Conservation (phyloP, 2,113 vertebrate genomes). For the Hiodon tergisus region DNA sequence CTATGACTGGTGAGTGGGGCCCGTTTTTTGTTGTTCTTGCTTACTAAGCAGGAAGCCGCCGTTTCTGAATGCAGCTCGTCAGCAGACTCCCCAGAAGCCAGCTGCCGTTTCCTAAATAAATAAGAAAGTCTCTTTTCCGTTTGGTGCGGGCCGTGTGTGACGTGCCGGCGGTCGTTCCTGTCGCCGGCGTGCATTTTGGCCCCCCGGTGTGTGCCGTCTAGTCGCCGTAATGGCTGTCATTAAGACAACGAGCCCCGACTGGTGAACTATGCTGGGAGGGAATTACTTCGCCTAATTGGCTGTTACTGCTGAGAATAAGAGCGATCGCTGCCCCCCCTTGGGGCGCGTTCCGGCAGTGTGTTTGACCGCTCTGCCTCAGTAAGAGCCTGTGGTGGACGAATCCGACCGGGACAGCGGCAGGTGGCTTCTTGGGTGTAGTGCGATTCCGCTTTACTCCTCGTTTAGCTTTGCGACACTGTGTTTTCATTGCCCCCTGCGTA, state of each 20-base stretch:
- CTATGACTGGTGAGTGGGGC: conserved; percentile 21
- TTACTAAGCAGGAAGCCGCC: conserved; percentile 23
- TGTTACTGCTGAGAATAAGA: neutral
- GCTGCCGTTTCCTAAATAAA: conserved; percentile 2
- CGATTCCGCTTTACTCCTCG: too few relatives aligned
- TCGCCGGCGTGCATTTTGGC: neutral
- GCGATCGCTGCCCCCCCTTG: conserved; percentile 7
- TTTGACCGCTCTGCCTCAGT: neutral
- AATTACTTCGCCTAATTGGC: conserved; percentile 21
- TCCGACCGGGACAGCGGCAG: too few relatives aligned
- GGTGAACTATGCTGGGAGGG: conserved; percentile 19
- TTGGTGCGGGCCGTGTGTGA: neutral
- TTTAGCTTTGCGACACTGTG: too few relatives aligned
- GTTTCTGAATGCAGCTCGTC: conserved; percentile 17
- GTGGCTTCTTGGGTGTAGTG: too few relatives aligned
- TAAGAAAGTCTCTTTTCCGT: neutral
- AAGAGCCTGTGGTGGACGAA: neutral
- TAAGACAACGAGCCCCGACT: conserved; percentile 18
- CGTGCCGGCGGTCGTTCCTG: neutral
- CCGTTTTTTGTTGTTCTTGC: conserved; percentile 18
- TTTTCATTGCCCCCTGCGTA: neutral
- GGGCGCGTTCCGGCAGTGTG: neutral
- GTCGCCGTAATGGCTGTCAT: conserved; percentile 4
- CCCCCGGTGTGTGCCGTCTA: neutral
- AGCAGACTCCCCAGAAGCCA: conserved; percentile 16